Evolutionary conservation across 2,797 vertebrate genomes (phyloP).

Genomic region (Poliocrania exsul): DNA sequence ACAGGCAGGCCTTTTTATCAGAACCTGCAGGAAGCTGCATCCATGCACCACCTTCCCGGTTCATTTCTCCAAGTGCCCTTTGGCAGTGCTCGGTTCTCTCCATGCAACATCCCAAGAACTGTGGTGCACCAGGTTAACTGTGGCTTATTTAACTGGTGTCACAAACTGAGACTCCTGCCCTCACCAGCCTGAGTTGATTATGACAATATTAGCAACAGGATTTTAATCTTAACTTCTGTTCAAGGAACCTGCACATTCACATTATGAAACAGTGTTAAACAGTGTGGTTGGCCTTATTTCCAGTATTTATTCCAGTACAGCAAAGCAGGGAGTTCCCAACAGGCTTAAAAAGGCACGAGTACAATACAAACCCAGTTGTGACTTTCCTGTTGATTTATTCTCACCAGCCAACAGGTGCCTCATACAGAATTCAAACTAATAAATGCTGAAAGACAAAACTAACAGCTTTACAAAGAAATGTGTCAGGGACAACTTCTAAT

Average conservation of each 20-base stretch:
- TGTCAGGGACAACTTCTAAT: background rate
- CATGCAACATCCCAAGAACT: background rate
- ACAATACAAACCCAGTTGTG: background rate
- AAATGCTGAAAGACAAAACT: slow-evolving; percentile 14
- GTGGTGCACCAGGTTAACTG: background rate
- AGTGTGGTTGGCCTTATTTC: background rate
- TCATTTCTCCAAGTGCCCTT: background rate
- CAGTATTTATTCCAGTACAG: background rate
- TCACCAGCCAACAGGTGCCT: background rate
- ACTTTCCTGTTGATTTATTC: slow-evolving; percentile 27
- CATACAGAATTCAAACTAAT: background rate
- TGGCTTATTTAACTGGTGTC: background rate
- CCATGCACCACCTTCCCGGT: background rate
- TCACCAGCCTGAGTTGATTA: background rate
- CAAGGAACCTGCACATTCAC: background rate
- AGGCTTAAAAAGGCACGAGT: background rate
- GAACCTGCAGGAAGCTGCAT: background rate
- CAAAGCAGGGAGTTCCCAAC: background rate
- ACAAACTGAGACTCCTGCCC: background rate
- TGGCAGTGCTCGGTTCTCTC: background rate
- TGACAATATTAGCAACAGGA: background rate
- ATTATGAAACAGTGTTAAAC: background rate
- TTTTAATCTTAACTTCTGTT: slow-evolving; percentile 39
- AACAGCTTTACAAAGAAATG: background rate
- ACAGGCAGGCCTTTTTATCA: background rate